Evolutionary conservation across 2,113 vertebrate species (phyloP).

Genomic region (Silurus asotus): DNA sequence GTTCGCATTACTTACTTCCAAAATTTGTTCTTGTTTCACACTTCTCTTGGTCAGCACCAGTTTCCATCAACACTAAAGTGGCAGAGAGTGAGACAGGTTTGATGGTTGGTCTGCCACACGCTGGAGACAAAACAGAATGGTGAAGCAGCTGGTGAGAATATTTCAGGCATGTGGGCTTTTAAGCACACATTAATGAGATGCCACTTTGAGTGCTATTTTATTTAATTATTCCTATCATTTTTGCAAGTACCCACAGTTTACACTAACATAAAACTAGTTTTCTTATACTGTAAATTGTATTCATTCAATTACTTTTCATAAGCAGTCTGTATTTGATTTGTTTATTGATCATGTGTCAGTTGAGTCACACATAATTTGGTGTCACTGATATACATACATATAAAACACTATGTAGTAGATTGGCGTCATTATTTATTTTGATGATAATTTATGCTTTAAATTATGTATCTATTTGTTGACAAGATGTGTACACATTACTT

Average conservation of each 20-base stretch:
- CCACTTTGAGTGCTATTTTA: background rate
- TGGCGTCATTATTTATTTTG: background rate
- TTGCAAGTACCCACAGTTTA: background rate
- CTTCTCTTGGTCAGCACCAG: slow-evolving; percentile 44
- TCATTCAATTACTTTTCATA: background rate
- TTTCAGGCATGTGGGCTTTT: slow-evolving; percentile 13
- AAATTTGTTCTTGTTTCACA: slow-evolving; percentile 46
- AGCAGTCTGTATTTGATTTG: background rate
- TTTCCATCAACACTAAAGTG: slow-evolving; percentile 51
- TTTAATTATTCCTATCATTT: background rate
- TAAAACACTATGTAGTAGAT: background rate
- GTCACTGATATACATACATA: background rate
- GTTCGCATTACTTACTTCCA: slow-evolving; percentile 44
- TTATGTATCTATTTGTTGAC: background rate
- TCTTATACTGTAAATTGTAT: background rate
- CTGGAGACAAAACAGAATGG: slow-evolving; percentile 43
- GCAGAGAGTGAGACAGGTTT: slow-evolving; percentile 13
- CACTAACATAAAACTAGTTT: background rate
- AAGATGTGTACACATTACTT: background rate
- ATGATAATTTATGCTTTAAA: background rate
- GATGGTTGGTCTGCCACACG: slow-evolving; percentile 35
- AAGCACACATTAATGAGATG: slow-evolving; percentile 19
- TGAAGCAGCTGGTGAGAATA: slow-evolving; percentile 21
- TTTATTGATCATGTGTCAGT: background rate
- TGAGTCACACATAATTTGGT: background rate